Percentiles rank a stretch among this genome's conserved stretches.
Conservation (phyloP, 2,797 vertebrate genomes). For the Macrochelys suwanniensis region DNA sequence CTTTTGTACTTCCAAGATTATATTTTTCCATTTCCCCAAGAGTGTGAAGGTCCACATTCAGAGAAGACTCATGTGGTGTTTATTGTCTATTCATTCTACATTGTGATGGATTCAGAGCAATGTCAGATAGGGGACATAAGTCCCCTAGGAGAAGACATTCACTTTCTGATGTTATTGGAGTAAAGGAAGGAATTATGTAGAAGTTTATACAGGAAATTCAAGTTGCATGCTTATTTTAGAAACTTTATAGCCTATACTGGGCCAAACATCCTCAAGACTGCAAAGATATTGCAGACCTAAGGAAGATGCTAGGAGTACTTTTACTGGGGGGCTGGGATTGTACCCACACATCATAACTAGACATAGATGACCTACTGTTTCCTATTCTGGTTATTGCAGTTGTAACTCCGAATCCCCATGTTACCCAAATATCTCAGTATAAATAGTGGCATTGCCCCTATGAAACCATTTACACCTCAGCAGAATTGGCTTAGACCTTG, state of each 20-base stretch:
- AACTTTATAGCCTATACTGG: background rate
- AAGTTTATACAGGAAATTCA: background rate
- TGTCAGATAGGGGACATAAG: conserved; percentile 18
- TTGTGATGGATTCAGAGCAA: background rate
- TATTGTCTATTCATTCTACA: conserved; percentile 24
- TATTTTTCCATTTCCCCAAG: background rate
- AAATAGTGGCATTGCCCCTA: background rate
- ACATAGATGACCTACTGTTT: background rate
- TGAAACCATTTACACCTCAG: background rate
- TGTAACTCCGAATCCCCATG: accelerated
- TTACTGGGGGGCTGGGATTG: background rate
- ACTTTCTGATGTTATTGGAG: conserved; percentile 21
- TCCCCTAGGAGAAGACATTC: conserved; percentile 25
- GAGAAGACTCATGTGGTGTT: background rate
- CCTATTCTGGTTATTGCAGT: background rate
- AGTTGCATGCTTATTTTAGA: background rate
- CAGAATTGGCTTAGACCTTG: background rate
- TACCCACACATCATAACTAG: background rate
- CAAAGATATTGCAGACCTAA: background rate
- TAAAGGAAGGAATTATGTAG: background rate
- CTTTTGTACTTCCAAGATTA: background rate
- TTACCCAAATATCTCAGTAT: background rate
- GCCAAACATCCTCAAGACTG: background rate
- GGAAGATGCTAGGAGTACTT: background rate
- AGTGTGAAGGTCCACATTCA: background rate